Evolutionary conservation across 2,113 vertebrate genomes (phyloP).

Genomic region (Illadopsis cleaveri): DNA sequence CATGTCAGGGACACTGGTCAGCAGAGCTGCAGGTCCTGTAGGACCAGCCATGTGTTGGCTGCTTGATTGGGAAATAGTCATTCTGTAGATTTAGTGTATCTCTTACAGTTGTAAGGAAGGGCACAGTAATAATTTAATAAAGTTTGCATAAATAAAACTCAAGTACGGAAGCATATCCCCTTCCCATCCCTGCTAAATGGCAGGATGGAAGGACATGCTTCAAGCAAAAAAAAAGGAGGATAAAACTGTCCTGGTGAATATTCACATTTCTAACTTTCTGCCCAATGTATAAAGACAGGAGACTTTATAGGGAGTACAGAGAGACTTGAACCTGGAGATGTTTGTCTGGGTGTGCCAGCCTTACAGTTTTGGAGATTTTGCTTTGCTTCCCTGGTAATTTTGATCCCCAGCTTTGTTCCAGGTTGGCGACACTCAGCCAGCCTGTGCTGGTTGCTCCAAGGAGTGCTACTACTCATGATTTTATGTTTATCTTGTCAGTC

Average conservation of each 20-base stretch:
- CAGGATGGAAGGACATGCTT: neutral
- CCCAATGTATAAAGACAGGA: neutral
- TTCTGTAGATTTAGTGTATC: neutral
- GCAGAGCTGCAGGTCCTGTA: neutral
- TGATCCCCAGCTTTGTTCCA: neutral
- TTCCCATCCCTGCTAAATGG: neutral
- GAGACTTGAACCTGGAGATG: neutral
- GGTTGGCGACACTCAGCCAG: accelerated
- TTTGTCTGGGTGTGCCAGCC: neutral
- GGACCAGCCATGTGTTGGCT: neutral
- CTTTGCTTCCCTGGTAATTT: neutral
- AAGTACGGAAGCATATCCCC: neutral
- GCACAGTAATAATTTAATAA: neutral
- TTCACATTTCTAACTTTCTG: neutral
- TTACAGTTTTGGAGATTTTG: neutral
- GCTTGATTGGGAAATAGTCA: neutral
- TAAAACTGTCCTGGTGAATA: neutral
- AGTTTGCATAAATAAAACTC: neutral
- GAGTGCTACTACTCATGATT: neutral
- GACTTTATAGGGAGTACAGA: neutral
- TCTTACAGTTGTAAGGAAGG: neutral
- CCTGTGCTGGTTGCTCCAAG: neutral
- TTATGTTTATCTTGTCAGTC: neutral
- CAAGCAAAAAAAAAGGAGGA: neutral
- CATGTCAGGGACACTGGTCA: neutral